phyloP scores from a whole-genome alignment of 2,113 vertebrate species.

The Acinonyx jubatus region DNA sequence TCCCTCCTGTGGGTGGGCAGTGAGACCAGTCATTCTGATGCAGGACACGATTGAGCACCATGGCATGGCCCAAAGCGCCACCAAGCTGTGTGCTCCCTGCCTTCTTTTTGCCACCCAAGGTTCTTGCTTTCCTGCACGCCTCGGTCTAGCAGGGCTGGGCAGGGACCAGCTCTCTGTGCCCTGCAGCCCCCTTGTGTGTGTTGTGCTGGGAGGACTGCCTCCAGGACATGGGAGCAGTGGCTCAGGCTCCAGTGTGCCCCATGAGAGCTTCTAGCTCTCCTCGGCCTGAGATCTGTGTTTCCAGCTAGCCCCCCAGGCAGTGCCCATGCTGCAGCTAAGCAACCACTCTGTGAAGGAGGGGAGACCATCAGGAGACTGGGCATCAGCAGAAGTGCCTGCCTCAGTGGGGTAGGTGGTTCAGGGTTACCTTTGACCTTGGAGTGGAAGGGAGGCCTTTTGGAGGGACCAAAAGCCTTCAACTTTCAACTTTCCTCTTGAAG shows the following conservation, averaged over 20 bases:
- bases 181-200: background rate
- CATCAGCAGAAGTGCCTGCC: rapidly evolving
- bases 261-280: background rate
- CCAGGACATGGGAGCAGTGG: background rate
- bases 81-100: too few species aligned
- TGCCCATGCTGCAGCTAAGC: background rate
- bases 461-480: background rate
- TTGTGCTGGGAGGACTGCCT: background rate
- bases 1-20: background rate
- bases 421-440: background rate
- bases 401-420: background rate
- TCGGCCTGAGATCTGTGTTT: background rate
- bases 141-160: background rate
- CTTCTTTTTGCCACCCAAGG: background rate
- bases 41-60: background rate
- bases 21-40: background rate
- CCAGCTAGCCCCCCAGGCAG: background rate
- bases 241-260: background rate
- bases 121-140: background rate
- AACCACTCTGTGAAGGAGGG: background rate
- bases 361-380: background rate
- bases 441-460: background rate
- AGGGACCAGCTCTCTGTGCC: background rate
- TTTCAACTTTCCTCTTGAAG: background rate
- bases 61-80: background rate